Evolutionary conservation across 2,113 vertebrate species (phyloP).

Genomic region (Chamaea fasciata): DNA sequence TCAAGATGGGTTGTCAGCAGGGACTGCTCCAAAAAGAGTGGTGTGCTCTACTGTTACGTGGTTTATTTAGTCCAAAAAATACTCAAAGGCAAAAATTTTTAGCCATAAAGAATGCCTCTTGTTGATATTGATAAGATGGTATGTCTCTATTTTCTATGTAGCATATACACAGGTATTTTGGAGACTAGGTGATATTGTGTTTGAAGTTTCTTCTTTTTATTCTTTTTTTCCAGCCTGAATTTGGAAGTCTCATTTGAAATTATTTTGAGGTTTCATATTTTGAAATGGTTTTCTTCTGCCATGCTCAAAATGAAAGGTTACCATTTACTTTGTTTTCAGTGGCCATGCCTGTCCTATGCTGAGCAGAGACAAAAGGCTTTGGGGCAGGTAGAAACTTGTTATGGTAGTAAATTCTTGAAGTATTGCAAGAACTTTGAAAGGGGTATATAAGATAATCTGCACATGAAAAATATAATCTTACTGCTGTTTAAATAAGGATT

Average conservation of each 20-base stretch:
- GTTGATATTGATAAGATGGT: not conserved
- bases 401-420: not conserved
- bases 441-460: not conserved
- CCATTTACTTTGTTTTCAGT: not conserved
- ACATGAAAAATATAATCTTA: not conserved
- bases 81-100: not conserved
- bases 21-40: not conserved
- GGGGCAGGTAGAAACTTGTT: not conserved
- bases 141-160: not conserved
- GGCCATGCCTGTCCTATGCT: not conserved
- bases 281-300: not conserved
- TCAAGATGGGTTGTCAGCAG: not conserved
- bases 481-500: not conserved
- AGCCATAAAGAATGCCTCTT: not conserved
- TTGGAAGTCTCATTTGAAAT: not conserved
- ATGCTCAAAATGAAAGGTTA: not conserved
- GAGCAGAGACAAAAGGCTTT: not conserved
- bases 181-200: not conserved
- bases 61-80: not conserved
- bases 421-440: not conserved
- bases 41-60: not conserved
- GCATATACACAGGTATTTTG: not conserved
- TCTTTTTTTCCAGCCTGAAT: not conserved
- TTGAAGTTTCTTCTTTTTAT: not conserved
- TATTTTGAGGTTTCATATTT: not conserved